A percentile compares a stretch with the other conserved stretches of the same genome.
Evolutionary conservation across 1,140 invertebrate species (phyloP).

Genomic region (Aphidius ervi): DNA sequence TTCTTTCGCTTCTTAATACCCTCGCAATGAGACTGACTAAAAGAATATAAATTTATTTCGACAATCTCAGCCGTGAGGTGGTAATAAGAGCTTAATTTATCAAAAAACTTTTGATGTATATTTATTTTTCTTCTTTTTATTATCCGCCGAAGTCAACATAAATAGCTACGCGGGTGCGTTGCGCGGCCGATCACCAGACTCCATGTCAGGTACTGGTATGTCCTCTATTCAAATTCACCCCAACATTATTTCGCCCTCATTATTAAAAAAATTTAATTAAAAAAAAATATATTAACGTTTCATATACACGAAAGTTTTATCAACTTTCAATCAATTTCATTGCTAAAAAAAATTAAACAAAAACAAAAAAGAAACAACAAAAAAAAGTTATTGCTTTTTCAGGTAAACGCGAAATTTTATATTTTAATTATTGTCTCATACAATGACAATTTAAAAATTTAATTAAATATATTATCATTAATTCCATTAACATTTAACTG

Average conservation of each 20-base stretch:
- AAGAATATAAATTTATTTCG: too few relatives aligned
- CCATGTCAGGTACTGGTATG: slow-evolving; percentile 70
- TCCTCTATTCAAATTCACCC: slow-evolving; percentile 43
- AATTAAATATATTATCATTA: background rate
- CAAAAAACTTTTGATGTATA: slow-evolving; percentile 30
- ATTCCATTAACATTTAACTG: slow-evolving; percentile 14
- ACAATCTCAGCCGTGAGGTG: too few relatives aligned
- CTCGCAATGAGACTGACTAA: too few relatives aligned
- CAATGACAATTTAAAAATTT: too few relatives aligned
- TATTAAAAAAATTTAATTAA: slow-evolving; percentile 7
- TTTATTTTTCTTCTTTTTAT: slow-evolving; percentile 54
- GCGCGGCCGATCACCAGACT: slow-evolving; percentile 64
- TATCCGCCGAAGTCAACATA: slow-evolving; percentile 55
- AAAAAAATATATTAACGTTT: background rate
- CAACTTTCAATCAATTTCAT: background rate
- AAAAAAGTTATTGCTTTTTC: too few relatives aligned
- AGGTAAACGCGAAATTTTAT: too few relatives aligned
- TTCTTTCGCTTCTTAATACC: background rate
- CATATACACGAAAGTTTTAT: background rate
- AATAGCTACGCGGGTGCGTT: slow-evolving; percentile 76
- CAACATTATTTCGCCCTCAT: slow-evolving; percentile 28
- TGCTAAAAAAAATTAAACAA: background rate
- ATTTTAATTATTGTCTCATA: too few relatives aligned
- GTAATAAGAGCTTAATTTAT: background rate
- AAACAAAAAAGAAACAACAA: too few relatives aligned